Evolutionary conservation across 1,140 invertebrate genomes (phyloP).

Genomic region (Drosophila malerkotliana): DNA sequence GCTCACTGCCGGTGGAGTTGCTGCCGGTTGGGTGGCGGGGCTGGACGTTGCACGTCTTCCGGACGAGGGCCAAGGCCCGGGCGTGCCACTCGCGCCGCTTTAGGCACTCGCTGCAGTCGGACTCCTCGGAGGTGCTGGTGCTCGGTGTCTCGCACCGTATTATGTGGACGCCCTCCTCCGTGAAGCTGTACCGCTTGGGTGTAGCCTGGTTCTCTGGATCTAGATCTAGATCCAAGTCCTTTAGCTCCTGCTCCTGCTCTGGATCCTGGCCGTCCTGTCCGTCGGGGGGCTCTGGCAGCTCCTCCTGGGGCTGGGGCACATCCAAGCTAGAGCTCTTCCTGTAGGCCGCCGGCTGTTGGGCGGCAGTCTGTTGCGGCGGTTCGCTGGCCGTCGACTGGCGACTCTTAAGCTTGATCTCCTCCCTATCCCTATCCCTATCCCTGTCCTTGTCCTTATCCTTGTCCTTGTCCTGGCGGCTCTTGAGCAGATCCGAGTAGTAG

Average conservation of each 20-base stretch:
- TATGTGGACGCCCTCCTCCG: constrained; percentile 87
- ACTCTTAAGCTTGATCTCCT: constrained; percentile 72
- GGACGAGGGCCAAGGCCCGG: constrained; percentile 74
- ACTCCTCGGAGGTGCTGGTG: constrained; percentile 82
- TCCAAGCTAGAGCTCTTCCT: constrained; percentile 88
- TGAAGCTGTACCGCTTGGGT: constrained; percentile 87
- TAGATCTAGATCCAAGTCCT: constrained; percentile 18
- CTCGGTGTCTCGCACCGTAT: constrained; percentile 82
- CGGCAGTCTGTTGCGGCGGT: constrained; percentile 67
- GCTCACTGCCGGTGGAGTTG: constrained; percentile 45
- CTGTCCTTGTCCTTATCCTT: constrained; percentile 15
- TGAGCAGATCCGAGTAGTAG: constrained; percentile 91
- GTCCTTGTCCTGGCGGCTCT: constrained; percentile 76
- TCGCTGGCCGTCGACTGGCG: constrained; percentile 79
- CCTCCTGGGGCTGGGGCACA: constrained; percentile 86
- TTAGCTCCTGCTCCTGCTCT: neutral
- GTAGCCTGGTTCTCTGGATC: constrained; percentile 74
- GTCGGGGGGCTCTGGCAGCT: constrained; percentile 23
- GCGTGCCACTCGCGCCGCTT: constrained; percentile 83
- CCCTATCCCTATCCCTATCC: constrained; percentile 45
- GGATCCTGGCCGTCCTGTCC: constrained; percentile 17
- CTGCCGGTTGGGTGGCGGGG: constrained; percentile 53
- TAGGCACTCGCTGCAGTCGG: constrained; percentile 82
- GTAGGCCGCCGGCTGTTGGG: constrained; percentile 53
- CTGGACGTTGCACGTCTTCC: constrained; percentile 84